Evolutionary conservation across 1,140 invertebrate genomes (phyloP).

Genomic region (Parapsyche elsis): DNA sequence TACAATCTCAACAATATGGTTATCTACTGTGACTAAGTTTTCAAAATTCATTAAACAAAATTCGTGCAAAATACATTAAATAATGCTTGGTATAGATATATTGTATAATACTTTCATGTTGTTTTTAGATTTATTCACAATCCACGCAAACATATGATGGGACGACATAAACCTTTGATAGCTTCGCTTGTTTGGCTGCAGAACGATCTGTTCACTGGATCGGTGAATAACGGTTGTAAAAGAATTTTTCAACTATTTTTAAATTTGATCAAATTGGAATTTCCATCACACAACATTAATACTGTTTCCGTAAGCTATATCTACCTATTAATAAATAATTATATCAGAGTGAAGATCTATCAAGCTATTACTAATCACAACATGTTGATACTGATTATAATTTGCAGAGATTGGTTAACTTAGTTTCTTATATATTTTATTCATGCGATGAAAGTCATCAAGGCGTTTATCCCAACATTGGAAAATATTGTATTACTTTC

Average conservation of each 20-base stretch:
- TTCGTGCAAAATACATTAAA: no score
- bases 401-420: conserved; percentile 60
- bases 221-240: conserved; percentile 58
- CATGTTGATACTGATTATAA: conserved; percentile 28
- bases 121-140: neutral
- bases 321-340: neutral
- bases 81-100: no score
- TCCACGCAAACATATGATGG: conserved; percentile 56
- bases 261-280: conserved; percentile 60
- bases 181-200: conserved; percentile 59
- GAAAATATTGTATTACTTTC: conserved; percentile 58
- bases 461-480: conserved; percentile 59
- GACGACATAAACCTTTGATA: conserved; percentile 61
- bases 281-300: conserved; percentile 59
- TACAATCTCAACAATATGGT: no score
- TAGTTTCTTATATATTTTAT: conserved; percentile 59
- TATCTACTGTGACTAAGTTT: no score
- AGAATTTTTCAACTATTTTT: conserved; percentile 61
- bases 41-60: no score
- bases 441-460: conserved; percentile 58
- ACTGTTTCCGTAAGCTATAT: conserved; percentile 55
- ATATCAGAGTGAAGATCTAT: neutral
- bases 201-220: conserved; percentile 58
- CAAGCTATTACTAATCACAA: no score
- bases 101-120: neutral